These are phyloP conservation scores for Phocides pigmalion DNA, from an alignment of 1,140 invertebrate species.

Conservation along the genomic window DNA sequence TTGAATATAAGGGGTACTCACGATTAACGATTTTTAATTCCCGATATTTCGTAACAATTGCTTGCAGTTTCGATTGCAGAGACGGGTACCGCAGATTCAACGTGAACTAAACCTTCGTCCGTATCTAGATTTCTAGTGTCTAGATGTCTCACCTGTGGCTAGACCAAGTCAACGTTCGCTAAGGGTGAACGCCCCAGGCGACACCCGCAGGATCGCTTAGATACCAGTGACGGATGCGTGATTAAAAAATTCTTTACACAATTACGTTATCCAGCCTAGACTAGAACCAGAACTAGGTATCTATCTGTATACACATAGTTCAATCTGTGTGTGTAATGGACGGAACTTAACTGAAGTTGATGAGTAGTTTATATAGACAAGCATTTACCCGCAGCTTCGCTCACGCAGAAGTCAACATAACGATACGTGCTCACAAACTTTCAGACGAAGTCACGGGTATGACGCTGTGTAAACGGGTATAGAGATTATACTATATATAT, in stretches of 20 bases:
- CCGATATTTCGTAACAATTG: too few species aligned
- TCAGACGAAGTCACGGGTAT: too few species aligned
- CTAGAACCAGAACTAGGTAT: neutral
- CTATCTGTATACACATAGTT: neutral
- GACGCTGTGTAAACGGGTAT: too few species aligned
- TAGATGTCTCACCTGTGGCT: conserved; percentile 9
- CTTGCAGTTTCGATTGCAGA: conserved; percentile 7
- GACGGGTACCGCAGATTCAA: conserved; percentile 14
- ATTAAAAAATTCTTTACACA: conserved; percentile 33
- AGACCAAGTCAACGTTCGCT: conserved; percentile 33
- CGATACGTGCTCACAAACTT: too few species aligned
- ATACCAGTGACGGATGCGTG: conserved; percentile 24
- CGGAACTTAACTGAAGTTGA: too few species aligned
- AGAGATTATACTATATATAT: neutral
- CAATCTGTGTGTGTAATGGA: too few species aligned
- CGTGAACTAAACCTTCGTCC: neutral
- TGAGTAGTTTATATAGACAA: too few species aligned
- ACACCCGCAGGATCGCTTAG: conserved; percentile 20
- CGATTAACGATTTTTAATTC: too few species aligned
- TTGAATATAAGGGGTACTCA: too few species aligned
- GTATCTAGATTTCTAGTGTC: neutral
- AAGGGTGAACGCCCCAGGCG: conserved; percentile 18
- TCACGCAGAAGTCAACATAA: too few species aligned
- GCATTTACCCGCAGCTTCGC: too few species aligned
- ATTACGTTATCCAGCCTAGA: conserved; percentile 8